phyloP scores from a whole-genome alignment of 1,140 invertebrate genomes.

The Pseudomyrmex concolor region DNA sequence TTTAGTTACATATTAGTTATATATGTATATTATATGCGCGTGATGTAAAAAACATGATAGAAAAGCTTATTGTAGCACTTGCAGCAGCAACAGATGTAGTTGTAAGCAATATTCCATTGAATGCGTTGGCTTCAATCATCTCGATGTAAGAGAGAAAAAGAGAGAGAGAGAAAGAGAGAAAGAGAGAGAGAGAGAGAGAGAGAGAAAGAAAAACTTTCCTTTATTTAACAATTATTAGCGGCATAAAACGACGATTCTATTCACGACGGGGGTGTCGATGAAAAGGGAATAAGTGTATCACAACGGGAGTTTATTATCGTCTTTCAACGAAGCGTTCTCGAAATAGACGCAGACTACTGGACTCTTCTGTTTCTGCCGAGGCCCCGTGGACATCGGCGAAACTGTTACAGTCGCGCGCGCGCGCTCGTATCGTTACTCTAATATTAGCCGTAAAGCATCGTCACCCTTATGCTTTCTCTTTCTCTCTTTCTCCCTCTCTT shows the following conservation, averaged over 20 bases:
- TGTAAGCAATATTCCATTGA: too few species aligned
- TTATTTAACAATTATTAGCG: slow-evolving; percentile 26
- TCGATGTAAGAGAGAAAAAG: too few species aligned
- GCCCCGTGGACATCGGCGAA: slow-evolving; percentile 59
- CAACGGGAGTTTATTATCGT: slow-evolving; percentile 67
- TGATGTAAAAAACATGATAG: too few species aligned
- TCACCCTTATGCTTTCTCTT: not conserved
- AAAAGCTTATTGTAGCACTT: too few species aligned
- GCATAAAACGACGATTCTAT: slow-evolving; percentile 30
- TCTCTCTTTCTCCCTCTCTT: too few species aligned
- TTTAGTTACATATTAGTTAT: too few species aligned
- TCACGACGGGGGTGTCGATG: not conserved
- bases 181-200: too few species aligned
- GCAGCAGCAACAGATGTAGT: too few species aligned
- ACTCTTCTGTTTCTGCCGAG: slow-evolving; percentile 51
- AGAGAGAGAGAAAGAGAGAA: too few species aligned
- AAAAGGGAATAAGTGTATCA: slow-evolving; percentile 57
- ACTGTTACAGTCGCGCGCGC: slow-evolving; percentile 49
- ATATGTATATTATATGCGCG: too few species aligned
- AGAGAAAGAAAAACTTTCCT: not conserved
- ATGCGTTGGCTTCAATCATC: too few species aligned
- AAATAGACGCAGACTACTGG: slow-evolving; percentile 65
- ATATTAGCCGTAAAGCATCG: slow-evolving; percentile 55
- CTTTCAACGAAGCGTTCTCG: slow-evolving; percentile 34
- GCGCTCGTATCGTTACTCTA: slow-evolving; percentile 43